Conservation (phyloP, 2,888 invertebrate genomes). For the Polydrusus cervinus region DNA sequence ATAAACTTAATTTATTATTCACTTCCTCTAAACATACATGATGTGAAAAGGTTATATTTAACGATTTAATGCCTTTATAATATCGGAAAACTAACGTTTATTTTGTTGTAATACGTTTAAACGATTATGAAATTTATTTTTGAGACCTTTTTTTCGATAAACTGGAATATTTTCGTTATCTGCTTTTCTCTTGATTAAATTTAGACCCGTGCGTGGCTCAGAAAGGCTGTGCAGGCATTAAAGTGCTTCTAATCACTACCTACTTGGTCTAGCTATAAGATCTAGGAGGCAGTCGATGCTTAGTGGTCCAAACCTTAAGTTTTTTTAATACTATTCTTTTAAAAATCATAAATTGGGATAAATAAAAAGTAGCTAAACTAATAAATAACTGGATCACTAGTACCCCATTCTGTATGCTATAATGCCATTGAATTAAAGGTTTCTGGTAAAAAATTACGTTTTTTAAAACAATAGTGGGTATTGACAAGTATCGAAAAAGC, state of each 20-base stretch:
- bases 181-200: slow-evolving; percentile 52
- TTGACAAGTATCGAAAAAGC: slow-evolving; percentile 57
- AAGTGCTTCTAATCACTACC: slow-evolving; percentile 63
- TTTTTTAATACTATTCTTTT: slow-evolving; percentile 31
- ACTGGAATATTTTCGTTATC: background rate
- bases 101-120: background rate
- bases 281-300: slow-evolving; percentile 60
- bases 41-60: slow-evolving; percentile 40
- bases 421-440: slow-evolving; percentile 44
- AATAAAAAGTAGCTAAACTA: slow-evolving; percentile 27
- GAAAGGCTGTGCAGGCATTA: slow-evolving; percentile 71
- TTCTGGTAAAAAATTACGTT: background rate
- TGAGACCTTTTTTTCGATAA: background rate
- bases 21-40: slow-evolving; percentile 47
- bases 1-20: no score
- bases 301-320: slow-evolving; percentile 60
- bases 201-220: slow-evolving; percentile 70
- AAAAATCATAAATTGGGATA: slow-evolving; percentile 3
- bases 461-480: background rate
- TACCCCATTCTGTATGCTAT: slow-evolving; percentile 69
- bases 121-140: background rate
- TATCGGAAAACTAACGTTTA: background rate
- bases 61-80: background rate
- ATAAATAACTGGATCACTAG: slow-evolving; percentile 56
- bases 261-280: slow-evolving; percentile 59